phyloP scores from a whole-genome alignment of 1,140 invertebrate genomes.

The Tyrophagus putrescentiae region DNA sequence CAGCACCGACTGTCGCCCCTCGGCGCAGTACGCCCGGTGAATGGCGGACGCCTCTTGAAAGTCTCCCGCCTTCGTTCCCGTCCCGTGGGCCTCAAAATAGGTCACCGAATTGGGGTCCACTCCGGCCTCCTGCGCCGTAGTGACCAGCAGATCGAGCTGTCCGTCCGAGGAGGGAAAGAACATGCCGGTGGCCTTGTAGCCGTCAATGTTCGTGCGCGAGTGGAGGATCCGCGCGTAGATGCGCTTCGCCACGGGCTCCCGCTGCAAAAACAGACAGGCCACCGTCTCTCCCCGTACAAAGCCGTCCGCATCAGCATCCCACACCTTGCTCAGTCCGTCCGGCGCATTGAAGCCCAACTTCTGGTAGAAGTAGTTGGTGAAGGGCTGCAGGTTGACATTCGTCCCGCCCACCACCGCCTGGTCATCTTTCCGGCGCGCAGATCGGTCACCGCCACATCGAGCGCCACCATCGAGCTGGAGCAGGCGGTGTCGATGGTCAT shows the following conservation, averaged over 20 bases:
- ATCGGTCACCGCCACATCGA: slow-evolving; percentile 68
- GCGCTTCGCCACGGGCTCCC: slow-evolving; percentile 40
- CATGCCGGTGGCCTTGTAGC: slow-evolving; percentile 40
- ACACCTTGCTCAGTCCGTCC: slow-evolving; percentile 79
- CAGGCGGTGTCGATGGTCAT: slow-evolving; percentile 88
- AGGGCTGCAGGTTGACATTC: slow-evolving; percentile 69
- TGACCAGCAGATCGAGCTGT: slow-evolving; percentile 32
- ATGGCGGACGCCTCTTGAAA: slow-evolving; percentile 90
- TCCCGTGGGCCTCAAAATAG: slow-evolving; percentile 38
- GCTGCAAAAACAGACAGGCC: slow-evolving; percentile 40
- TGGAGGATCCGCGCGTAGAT: slow-evolving; percentile 64
- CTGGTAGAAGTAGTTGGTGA: slow-evolving; percentile 71
- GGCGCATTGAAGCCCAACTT: slow-evolving; percentile 40
- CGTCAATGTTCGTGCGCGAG: slow-evolving; percentile 43
- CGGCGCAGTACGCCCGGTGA: slow-evolving; percentile 63
- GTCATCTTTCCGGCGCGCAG: slow-evolving; percentile 71
- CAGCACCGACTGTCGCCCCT: slow-evolving; percentile 49
- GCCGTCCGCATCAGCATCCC: slow-evolving; percentile 70
- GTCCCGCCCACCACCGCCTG: slow-evolving; percentile 72
- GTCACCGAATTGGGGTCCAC: slow-evolving; percentile 32
- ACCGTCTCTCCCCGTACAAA: slow-evolving; percentile 58
- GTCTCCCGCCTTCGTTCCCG: slow-evolving; percentile 60
- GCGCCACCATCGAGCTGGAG: slow-evolving; percentile 72
- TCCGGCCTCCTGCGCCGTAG: slow-evolving; percentile 31
- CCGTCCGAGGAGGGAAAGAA: slow-evolving; percentile 29